These are phyloP conservation scores for Sweltsa coloradensis DNA, from an alignment of 1,140 invertebrate genomes.

Conservation along the genomic window DNA sequence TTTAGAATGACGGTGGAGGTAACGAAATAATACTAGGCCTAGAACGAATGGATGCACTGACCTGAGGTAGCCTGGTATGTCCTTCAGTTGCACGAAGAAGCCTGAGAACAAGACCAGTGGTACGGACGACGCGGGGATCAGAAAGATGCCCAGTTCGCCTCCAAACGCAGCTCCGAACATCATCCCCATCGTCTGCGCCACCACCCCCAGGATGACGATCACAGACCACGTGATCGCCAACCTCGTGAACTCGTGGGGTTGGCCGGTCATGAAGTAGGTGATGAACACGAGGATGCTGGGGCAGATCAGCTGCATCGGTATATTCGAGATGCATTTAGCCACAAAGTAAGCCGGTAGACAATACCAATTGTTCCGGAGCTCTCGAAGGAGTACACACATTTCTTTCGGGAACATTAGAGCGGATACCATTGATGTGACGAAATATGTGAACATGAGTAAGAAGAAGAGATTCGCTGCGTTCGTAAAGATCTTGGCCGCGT, in stretches of 20 bases:
- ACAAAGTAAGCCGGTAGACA: constrained; percentile 70
- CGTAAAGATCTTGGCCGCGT: constrained; percentile 42
- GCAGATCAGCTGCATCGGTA: constrained; percentile 70
- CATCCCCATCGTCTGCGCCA: too few species aligned
- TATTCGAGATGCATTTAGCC: constrained; percentile 72
- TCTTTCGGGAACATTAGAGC: constrained; percentile 65
- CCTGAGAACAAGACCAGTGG: constrained; percentile 76
- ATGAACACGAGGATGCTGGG: constrained; percentile 40
- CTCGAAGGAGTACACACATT: constrained; percentile 67
- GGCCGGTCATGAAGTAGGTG: constrained; percentile 45
- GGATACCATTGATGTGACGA: constrained; percentile 48
- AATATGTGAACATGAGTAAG: constrained; percentile 46
- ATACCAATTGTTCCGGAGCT: constrained; percentile 87
- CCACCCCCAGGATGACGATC: too few species aligned
- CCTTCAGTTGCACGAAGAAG: constrained; percentile 69
- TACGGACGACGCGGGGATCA: constrained; percentile 67
- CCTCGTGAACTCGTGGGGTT: constrained; percentile 35
- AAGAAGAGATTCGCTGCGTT: constrained; percentile 48
- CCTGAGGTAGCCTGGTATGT: constrained; percentile 61
- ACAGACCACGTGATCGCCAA: too few species aligned
- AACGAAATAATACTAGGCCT: too few species aligned
- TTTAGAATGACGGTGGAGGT: too few species aligned
- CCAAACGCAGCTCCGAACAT: too few species aligned
- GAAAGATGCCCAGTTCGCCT: constrained; percentile 60
- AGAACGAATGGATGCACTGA: too few species aligned